phyloP scores from a whole-genome alignment of 2,797 vertebrate species.

The Glyptemys insculpta region DNA sequence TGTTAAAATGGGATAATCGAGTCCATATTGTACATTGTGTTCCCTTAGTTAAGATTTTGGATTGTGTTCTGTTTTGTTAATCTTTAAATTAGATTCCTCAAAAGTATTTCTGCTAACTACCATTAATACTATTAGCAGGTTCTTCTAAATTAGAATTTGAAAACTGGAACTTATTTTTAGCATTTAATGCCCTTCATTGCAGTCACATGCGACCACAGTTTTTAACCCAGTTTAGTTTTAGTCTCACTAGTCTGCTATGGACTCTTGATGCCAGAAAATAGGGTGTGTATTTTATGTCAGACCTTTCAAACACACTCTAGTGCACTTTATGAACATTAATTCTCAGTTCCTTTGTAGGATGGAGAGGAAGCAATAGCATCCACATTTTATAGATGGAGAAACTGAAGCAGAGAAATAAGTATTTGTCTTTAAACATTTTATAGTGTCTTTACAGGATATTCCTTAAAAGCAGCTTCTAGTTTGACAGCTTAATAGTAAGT shows the following conservation, averaged over 20 bases:
- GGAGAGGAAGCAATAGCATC: too few relatives aligned
- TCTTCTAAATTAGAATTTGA: background rate
- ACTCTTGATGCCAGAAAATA: rapidly evolving
- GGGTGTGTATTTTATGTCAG: background rate
- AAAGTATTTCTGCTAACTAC: background rate
- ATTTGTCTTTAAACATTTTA: background rate
- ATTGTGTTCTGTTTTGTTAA: background rate
- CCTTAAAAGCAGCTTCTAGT: background rate
- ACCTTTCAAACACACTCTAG: background rate
- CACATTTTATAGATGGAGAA: too few relatives aligned
- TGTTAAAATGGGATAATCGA: background rate
- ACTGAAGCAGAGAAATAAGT: too few relatives aligned
- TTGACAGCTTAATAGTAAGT: background rate
- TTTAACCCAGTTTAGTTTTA: background rate
- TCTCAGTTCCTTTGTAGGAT: background rate
- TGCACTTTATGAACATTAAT: background rate
- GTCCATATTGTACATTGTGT: background rate
- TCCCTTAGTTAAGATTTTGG: background rate
- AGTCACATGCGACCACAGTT: background rate
- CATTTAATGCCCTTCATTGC: background rate
- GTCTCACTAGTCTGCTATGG: background rate
- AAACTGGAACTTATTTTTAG: background rate
- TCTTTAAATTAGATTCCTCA: background rate
- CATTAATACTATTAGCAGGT: background rate
- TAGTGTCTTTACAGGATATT: background rate